Conservation (phyloP, 2,888 invertebrate genomes). For the Eulithis testata region DNA sequence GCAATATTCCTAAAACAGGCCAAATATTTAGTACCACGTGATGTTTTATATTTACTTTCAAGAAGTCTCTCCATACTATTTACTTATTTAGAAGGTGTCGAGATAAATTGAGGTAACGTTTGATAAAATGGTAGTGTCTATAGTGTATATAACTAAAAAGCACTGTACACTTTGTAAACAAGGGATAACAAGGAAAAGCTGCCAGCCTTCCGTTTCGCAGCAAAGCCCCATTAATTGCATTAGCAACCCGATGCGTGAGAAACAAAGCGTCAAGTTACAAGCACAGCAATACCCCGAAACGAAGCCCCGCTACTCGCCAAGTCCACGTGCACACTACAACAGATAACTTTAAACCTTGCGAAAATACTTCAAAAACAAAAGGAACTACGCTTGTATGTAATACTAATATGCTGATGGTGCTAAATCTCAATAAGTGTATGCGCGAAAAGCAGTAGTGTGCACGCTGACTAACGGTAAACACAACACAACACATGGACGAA, state of each 20-base stretch:
- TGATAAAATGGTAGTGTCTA: no score
- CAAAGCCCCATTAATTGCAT: slow-evolving; percentile 48
- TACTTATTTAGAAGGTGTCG: no score
- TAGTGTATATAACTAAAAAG: not conserved
- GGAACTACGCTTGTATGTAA: not conserved
- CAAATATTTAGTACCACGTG: not conserved
- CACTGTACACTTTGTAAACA: slow-evolving; percentile 10
- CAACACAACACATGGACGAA: slow-evolving; percentile 56
- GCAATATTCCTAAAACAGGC: not conserved
- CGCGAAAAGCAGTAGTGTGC: slow-evolving; percentile 47
- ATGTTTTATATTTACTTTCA: not conserved
- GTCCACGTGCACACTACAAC: slow-evolving; percentile 25
- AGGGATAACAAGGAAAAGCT: slow-evolving; percentile 18
- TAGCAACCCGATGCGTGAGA: slow-evolving; percentile 60
- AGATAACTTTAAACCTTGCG: slow-evolving; percentile 20
- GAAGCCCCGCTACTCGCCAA: slow-evolving; percentile 43
- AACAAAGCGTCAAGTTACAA: slow-evolving; percentile 59
- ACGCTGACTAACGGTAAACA: slow-evolving; percentile 54
- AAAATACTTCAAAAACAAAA: slow-evolving; percentile 22
- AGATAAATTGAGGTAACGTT: no score
- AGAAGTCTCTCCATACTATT: not conserved
- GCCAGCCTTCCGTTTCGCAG: slow-evolving; percentile 28
- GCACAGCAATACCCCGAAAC: slow-evolving; percentile 47
- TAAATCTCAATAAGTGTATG: slow-evolving; percentile 20
- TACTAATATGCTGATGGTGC: slow-evolving; percentile 23